phyloP scores from a whole-genome alignment of 2,888 invertebrate species.

The Tetrapedia diversipes region DNA sequence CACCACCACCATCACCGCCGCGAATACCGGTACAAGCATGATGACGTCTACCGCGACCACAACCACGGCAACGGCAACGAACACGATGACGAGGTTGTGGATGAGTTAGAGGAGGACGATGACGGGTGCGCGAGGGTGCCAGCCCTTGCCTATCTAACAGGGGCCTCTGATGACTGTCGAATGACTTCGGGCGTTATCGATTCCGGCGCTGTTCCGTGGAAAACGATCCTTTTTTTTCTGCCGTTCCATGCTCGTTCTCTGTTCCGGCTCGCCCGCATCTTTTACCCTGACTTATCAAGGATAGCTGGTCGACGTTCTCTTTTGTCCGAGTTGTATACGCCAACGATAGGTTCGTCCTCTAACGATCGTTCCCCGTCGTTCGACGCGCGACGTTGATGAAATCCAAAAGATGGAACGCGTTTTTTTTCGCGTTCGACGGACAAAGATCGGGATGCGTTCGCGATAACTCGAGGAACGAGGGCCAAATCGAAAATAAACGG shows the following conservation, averaged over 20 bases:
- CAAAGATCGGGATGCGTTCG: not conserved
- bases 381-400: not conserved
- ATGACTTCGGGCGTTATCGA: slow-evolving; percentile 82
- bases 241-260: not conserved
- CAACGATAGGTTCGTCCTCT: not conserved
- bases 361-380: not conserved
- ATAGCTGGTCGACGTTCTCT: slow-evolving; percentile 10
- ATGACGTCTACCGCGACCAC: slow-evolving; percentile 34
- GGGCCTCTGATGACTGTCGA: slow-evolving; percentile 78
- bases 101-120: slow-evolving; percentile 41
- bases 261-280: slow-evolving; percentile 9
- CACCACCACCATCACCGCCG: slow-evolving; percentile 21
- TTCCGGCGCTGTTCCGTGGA: slow-evolving; percentile 66
- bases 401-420: not conserved
- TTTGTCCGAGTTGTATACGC: not conserved
- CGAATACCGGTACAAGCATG: not conserved
- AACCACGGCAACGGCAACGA: slow-evolving; percentile 22
- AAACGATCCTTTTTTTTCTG: slow-evolving; percentile 50
- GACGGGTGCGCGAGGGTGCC: slow-evolving; percentile 39
- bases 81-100: slow-evolving; percentile 41
- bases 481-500: slow-evolving; percentile 59
- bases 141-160: slow-evolving; percentile 37
- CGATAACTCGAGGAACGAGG: slow-evolving; percentile 51
- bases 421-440: not conserved
- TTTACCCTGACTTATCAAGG: slow-evolving; percentile 3